Conservation (phyloP, 2,797 vertebrate genomes). For the Rhinophrynus dorsalis region DNA sequence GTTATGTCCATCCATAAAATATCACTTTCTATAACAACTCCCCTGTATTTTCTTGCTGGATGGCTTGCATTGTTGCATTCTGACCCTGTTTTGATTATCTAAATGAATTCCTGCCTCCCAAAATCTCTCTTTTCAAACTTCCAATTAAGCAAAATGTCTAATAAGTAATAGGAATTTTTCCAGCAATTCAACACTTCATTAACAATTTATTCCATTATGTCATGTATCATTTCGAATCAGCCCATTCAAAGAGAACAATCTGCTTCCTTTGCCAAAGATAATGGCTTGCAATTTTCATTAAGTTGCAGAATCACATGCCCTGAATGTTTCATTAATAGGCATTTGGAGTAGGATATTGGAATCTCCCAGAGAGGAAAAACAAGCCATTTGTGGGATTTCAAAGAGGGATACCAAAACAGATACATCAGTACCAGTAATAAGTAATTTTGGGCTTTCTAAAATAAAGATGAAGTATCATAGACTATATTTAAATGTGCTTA, state of each 20-base stretch:
- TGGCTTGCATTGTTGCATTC: background rate
- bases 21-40: too few species aligned
- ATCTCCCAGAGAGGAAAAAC: conserved; percentile 54
- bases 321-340: conserved; percentile 51
- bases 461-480: background rate
- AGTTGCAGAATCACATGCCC: conserved; percentile 53
- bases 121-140: conserved; percentile 37
- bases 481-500: too few species aligned
- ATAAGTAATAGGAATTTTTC: conserved; percentile 63
- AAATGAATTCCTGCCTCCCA: conserved; percentile 22
- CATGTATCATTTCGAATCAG: conserved; percentile 56
- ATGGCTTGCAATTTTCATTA: conserved; percentile 60
- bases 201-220: conserved; percentile 55
- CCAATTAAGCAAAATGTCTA: conserved; percentile 63
- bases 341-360: conserved; percentile 43
- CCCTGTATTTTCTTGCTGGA: background rate
- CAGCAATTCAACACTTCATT: conserved; percentile 63
- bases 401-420: background rate
- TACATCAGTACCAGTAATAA: background rate
- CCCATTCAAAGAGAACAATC: conserved; percentile 56
- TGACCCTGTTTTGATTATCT: conserved; percentile 32
- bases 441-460: background rate
- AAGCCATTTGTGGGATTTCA: conserved; percentile 3
- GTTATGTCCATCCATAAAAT: too few species aligned
- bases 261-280: conserved; percentile 55